Percentiles rank a stretch among this genome's conserved stretches.
Evolutionary conservation across 64 coral and sea anemone genomes (phyloP).

Genomic region (Pocillopora verrucosa): DNA sequence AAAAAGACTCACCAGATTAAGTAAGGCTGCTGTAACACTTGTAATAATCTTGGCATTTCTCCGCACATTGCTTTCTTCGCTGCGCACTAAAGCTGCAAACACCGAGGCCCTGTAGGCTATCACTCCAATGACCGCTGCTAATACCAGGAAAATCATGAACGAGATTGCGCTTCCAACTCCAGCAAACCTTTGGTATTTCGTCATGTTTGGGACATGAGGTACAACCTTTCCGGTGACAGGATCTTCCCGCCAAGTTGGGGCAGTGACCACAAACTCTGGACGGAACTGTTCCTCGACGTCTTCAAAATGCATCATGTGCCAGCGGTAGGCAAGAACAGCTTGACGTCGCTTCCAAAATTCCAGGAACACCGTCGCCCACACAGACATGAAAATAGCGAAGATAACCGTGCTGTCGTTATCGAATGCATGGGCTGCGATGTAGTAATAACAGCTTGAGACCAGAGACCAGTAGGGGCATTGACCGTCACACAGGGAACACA

Average conservation of each 20-base stretch:
- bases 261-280: conserved; percentile 79
- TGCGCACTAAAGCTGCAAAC: conserved; percentile 56
- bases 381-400: conserved; percentile 91
- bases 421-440: conserved; percentile 65
- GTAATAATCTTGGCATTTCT: conserved; percentile 88
- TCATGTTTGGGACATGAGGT: conserved; percentile 73
- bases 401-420: conserved; percentile 90
- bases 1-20: conserved; percentile 66
- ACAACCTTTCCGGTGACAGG: conserved; percentile 79
- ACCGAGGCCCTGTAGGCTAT: conserved; percentile 84
- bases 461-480: conserved; percentile 94
- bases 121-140: conserved; percentile 82
- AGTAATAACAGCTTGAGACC: conserved; percentile 60
- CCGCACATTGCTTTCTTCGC: background rate
- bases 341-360: conserved; percentile 97
- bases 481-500: conserved; percentile 92
- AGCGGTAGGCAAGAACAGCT: conserved; percentile 89
- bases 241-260: conserved; percentile 65
- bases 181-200: conserved; percentile 62
- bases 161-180: conserved; percentile 76
- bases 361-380: conserved; percentile 96
- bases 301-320: conserved; percentile 95
- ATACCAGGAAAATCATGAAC: conserved; percentile 87
- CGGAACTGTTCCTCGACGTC: conserved; percentile 88
- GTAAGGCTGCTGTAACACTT: conserved; percentile 80